Percentiles rank a stretch among this genome's conserved stretches.
Conservation (phyloP, 2,113 vertebrate species). For the Corynorhinus townsendii region DNA sequence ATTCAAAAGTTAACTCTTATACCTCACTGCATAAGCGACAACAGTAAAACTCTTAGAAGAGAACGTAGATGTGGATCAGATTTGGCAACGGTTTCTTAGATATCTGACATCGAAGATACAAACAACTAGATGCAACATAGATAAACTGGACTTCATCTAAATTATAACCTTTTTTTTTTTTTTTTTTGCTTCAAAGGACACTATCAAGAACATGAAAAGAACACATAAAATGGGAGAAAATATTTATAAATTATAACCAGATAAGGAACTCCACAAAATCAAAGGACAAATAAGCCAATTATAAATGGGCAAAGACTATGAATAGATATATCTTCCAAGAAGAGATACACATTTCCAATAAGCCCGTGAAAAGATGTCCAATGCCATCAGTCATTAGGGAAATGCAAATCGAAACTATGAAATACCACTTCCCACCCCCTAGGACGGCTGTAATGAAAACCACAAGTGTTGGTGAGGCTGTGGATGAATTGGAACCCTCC, state of each 20-base stretch:
- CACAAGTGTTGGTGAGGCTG: not conserved
- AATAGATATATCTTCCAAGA: not conserved
- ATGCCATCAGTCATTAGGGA: not conserved
- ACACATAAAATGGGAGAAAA: not conserved
- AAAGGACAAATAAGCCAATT: not conserved
- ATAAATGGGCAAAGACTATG: not conserved
- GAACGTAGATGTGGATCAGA: not conserved
- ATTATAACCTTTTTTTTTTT: not conserved
- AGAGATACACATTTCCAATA: not conserved
- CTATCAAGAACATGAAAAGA: not conserved
- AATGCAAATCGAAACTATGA: not conserved
- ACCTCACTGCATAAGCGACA: not conserved
- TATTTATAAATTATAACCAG: not conserved
- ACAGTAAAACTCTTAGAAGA: not conserved
- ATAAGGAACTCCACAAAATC: not conserved
- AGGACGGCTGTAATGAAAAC: not conserved
- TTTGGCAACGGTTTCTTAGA: not conserved
- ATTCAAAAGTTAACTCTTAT: not conserved
- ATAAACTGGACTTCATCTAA: not conserved
- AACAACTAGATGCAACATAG: not conserved
- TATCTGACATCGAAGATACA: not conserved
- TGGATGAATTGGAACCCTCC: not conserved
- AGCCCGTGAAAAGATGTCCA: not conserved
- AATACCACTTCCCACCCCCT: no score
- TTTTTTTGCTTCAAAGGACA: not conserved